Evolutionary conservation across 2,113 vertebrate species (phyloP), one percentile per base, ranked within the genome.

Genomic region (Semnornis frantzii): DNA sequence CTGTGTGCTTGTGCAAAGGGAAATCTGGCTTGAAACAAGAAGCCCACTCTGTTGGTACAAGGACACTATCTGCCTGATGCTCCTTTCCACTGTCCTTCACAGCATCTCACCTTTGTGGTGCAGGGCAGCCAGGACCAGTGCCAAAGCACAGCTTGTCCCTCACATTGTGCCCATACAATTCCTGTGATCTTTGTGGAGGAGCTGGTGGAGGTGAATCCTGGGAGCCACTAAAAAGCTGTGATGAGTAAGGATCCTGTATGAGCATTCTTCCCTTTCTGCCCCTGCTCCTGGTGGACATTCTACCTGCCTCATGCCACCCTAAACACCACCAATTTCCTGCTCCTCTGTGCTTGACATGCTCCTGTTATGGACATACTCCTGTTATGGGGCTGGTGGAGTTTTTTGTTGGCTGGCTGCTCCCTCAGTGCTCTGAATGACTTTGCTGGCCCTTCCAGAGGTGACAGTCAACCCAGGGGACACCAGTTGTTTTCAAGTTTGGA

Each of bases 51-150:
- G 6, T 4, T 25, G 33, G 24, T 48, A 31, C 0, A 0, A 48
- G 46, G 55, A 2, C 28, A 63, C 16, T 0, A 0, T 27, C 62
- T 80, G 62, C 39, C 39, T 0, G 2, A 25, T 31, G n/a, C 9
- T n/a, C 18, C 68, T 15, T 23, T 28, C 1, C 12, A 0, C 37
- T 3, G 2, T 31, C 15, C 8, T 30, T 54, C 37, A 8, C 1
- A 1, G 17, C 12, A 48, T 9, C 31, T 54, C 2, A 0, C 9
- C 19, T 0, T 1, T 0, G 1, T 0, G 1, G n/a, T 15, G 12
- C 65, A 10, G 58, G 50, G 65, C 1, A 6, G 60, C n/a, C 3
- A 3, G 54, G 58, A 79, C 34, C 17, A 15, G 15, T 48, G 87
- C n/a, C 62, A 46, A 55, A 12, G 25, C n/a, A 19, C 0, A 2